Evolutionary conservation across 2,888 invertebrate species (phyloP).

Genomic region (Orthosia incerta): DNA sequence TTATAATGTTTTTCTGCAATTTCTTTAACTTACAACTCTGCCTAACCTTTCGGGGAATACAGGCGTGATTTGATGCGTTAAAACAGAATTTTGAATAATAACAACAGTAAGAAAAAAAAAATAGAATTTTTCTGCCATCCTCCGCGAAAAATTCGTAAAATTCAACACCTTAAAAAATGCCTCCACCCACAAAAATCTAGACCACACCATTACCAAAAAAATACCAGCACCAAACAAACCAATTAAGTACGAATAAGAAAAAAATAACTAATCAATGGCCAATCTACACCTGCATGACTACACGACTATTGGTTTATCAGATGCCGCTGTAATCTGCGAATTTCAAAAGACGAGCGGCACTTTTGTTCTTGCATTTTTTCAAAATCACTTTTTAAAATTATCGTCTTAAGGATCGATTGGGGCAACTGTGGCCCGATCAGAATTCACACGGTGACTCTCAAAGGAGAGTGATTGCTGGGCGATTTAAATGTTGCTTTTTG

Average conservation of each 20-base stretch:
- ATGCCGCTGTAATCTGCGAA: conserved; percentile 89
- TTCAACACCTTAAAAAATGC: conserved; percentile 4
- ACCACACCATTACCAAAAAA: conserved; percentile 41
- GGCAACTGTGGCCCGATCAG: conserved; percentile 78
- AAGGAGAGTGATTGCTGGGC: conserved; percentile 82
- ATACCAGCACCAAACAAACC: conserved; percentile 59
- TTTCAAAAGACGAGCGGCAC: conserved; percentile 84
- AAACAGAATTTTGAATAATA: too few species aligned
- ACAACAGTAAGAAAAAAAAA: not conserved
- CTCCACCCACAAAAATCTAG: conserved; percentile 31
- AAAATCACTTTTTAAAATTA: conserved; percentile 85
- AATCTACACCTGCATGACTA: conserved; percentile 74
- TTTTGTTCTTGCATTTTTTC: conserved; percentile 85
- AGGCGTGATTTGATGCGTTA: too few species aligned
- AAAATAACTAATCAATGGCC: conserved; percentile 69
- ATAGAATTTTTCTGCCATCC: too few species aligned
- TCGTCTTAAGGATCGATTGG: conserved; percentile 85
- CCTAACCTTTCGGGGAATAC: too few species aligned
- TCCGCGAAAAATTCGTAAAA: conserved; percentile 16
- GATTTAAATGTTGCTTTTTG: conserved; percentile 71
- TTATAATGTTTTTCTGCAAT: not conserved
- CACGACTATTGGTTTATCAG: conserved; percentile 88
- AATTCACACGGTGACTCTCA: conserved; percentile 87
- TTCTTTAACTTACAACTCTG: too few species aligned
- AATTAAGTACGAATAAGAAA: conserved; percentile 55